A percentile compares a stretch with the other conserved stretches of the same genome.
These are phyloP conservation scores for Dryadula phaetusa DNA, from an alignment of 2,888 invertebrate genomes.

Conservation along the genomic window DNA sequence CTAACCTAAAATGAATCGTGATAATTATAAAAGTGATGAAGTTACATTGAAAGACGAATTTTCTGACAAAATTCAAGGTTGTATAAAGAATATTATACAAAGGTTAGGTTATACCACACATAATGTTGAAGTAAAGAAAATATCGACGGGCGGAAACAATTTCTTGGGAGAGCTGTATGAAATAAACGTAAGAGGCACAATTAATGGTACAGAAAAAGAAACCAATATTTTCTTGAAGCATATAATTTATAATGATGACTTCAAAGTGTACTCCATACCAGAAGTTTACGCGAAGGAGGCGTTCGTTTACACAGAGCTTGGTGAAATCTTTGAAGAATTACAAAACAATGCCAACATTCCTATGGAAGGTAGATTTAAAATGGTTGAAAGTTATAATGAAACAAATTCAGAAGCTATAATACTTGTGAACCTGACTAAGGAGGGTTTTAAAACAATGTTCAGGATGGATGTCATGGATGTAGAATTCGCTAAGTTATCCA, in stretches of 20 bases:
- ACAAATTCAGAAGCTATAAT: slow-evolving; percentile 56
- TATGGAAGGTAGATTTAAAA: slow-evolving; percentile 53
- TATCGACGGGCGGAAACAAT: slow-evolving; percentile 55
- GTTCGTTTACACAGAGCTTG: slow-evolving; percentile 58
- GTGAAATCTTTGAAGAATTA: slow-evolving; percentile 53
- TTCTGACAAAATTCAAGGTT: slow-evolving; percentile 34
- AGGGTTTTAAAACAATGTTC: slow-evolving; percentile 55
- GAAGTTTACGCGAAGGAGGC: slow-evolving; percentile 58
- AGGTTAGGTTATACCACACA: slow-evolving; percentile 50
- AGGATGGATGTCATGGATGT: slow-evolving; percentile 57
- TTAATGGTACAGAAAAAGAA: slow-evolving; percentile 47
- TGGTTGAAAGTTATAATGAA: slow-evolving; percentile 55
- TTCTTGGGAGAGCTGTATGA: slow-evolving; percentile 58
- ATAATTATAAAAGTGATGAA: slow-evolving; percentile 25
- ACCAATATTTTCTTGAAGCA: slow-evolving; percentile 61
- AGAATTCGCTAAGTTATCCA: slow-evolving; percentile 57
- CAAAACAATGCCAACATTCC: slow-evolving; percentile 58
- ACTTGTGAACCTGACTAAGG: slow-evolving; percentile 58
- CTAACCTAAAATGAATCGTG: slow-evolving; percentile 14
- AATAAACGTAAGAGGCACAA: slow-evolving; percentile 55
- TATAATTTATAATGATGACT: slow-evolving; percentile 50
- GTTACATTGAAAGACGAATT: slow-evolving; percentile 35
- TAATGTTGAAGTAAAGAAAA: slow-evolving; percentile 47
- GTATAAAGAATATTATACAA: slow-evolving; percentile 48
- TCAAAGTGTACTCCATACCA: slow-evolving; percentile 54